phyloP scores from a whole-genome alignment of 1,140 invertebrate genomes.

The Arion vulgaris region DNA sequence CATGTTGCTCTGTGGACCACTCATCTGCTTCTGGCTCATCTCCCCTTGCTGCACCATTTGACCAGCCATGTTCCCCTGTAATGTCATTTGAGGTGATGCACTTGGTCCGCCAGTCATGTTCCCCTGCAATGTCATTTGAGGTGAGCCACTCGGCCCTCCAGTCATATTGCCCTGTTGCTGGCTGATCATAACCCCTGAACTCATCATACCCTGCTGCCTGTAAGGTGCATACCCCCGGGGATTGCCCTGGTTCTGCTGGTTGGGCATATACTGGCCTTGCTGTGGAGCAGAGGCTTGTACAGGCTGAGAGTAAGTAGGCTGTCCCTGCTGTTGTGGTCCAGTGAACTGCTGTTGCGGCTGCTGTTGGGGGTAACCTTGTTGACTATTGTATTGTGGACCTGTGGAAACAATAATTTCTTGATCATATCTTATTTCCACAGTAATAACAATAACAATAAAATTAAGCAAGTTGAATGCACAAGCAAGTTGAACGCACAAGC shows the following conservation, averaged over 20 bases:
- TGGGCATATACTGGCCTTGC: slow-evolving; percentile 11
- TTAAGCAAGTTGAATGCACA: too few relatives aligned
- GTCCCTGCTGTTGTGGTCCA: slow-evolving; percentile 10
- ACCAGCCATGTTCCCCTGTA: slow-evolving; percentile 13
- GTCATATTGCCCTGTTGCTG: slow-evolving; percentile 8
- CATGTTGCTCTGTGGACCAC: slow-evolving; percentile 24
- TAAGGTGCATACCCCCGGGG: slow-evolving; percentile 27
- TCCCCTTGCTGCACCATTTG: slow-evolving; percentile 14
- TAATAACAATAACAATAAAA: too few relatives aligned
- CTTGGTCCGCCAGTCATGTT: slow-evolving; percentile 17
- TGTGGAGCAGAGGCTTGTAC: slow-evolving; percentile 6
- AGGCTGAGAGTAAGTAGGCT: slow-evolving; percentile 14
- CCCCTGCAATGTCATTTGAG: not conserved
- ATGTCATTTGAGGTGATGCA: not conserved
- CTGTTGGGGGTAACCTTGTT: slow-evolving; percentile 25
- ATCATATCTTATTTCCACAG: not conserved
- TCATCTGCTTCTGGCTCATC: slow-evolving; percentile 20
- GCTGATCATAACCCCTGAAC: slow-evolving; percentile 3
- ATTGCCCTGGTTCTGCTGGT: slow-evolving; percentile 19
- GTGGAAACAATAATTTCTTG: not conserved
- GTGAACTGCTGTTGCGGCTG: slow-evolving; percentile 12
- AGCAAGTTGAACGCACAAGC: too few relatives aligned
- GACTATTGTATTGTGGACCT: slow-evolving; percentile 21
- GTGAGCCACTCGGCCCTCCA: slow-evolving; percentile 10
- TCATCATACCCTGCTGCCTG: slow-evolving; percentile 26